Evolutionary conservation across 2,888 invertebrate species (phyloP).

Genomic region (Sclerodermus sp.): DNA sequence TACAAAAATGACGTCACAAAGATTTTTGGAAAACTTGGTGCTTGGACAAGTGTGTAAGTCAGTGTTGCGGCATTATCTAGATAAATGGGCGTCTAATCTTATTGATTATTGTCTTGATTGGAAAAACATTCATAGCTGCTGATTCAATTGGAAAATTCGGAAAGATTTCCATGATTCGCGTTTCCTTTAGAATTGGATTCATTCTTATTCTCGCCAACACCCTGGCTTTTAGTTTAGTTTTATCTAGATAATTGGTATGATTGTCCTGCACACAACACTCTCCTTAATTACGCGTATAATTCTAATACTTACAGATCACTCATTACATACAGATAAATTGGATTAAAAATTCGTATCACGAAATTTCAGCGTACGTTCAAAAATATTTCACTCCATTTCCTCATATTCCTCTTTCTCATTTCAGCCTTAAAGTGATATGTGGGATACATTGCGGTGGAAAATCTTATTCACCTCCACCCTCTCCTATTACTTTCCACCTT

Average conservation of each 20-base stretch:
- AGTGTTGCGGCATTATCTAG: too few species aligned
- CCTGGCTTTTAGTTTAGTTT: conserved; percentile 2
- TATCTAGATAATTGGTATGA: conserved; percentile 6
- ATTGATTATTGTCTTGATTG: too few species aligned
- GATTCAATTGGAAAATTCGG: too few species aligned
- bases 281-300: not conserved
- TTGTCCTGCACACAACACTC: conserved; percentile 19
- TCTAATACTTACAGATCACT: too few species aligned
- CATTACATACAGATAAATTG: conserved; percentile 3
- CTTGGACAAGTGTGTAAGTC: too few species aligned
- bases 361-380: conserved; percentile 11
- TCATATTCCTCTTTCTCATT: conserved; percentile 1
- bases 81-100: too few species aligned
- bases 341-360: conserved; percentile 6
- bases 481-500: not conserved
- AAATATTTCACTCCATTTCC: conserved; percentile 19
- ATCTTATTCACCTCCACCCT: not conserved
- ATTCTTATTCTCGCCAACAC: not conserved
- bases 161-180: too few species aligned
- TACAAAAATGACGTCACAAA: conserved; percentile 25
- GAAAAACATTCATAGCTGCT: too few species aligned
- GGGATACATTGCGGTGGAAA: not conserved
- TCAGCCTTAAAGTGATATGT: conserved; percentile 36
- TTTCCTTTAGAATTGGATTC: too few species aligned
- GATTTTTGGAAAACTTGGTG: not conserved